A percentile compares a stretch with the other conserved stretches of the same genome.
Evolutionary conservation across 1,140 invertebrate species (phyloP).

Genomic region (Chrysomallon squamiferum): DNA sequence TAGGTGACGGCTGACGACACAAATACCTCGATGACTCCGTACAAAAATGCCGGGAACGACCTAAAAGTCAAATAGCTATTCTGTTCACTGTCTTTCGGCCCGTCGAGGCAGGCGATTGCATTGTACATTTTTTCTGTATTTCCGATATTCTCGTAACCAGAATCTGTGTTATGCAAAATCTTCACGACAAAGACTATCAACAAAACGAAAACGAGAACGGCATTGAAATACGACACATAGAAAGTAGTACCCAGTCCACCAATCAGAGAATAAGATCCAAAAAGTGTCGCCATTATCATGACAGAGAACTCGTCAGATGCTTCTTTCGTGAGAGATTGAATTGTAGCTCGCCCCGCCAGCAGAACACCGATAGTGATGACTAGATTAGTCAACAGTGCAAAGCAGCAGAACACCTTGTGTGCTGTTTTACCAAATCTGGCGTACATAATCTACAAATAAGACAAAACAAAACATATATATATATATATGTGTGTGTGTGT

Average conservation of each 20-base stretch:
- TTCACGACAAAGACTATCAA: constrained; percentile 54
- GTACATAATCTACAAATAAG: constrained; percentile 43
- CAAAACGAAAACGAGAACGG: constrained; percentile 57
- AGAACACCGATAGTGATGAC: constrained; percentile 62
- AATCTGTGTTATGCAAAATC: constrained; percentile 43
- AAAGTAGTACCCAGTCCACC: constrained; percentile 63
- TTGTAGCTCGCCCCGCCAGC: constrained; percentile 47
- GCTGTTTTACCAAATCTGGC: constrained; percentile 60
- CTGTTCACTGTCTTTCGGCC: constrained; percentile 52
- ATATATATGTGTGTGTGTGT: too few relatives aligned
- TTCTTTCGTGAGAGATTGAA: constrained; percentile 46
- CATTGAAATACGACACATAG: constrained; percentile 64
- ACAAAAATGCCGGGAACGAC: constrained; percentile 53
- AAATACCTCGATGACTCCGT: constrained; percentile 61
- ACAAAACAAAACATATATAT: too few relatives aligned
- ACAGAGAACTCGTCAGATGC: constrained; percentile 46
- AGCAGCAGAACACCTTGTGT: constrained; percentile 60
- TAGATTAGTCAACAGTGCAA: constrained; percentile 62
- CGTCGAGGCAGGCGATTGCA: constrained; percentile 41
- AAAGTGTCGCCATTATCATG: constrained; percentile 45
- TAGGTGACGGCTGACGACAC: constrained; percentile 61
- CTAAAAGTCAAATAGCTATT: constrained; percentile 56
- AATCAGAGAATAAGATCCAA: constrained; percentile 60
- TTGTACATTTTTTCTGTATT: constrained; percentile 42
- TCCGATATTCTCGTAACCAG: constrained; percentile 30